These are phyloP conservation scores for Drosophila carrolli DNA, from an alignment of 1,140 invertebrate species.

Conservation along the genomic window DNA sequence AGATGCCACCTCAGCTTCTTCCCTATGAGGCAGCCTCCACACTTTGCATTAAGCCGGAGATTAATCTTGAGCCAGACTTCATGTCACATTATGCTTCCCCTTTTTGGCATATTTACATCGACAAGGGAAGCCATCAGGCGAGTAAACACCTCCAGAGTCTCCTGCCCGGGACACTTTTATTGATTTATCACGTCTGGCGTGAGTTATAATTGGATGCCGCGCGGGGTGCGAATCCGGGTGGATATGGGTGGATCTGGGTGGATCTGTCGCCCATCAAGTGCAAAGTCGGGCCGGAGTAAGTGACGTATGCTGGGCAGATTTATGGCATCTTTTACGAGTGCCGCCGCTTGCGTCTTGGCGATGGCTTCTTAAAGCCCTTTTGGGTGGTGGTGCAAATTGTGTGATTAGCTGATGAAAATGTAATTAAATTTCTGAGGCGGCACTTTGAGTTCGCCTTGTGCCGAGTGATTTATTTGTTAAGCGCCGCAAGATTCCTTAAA, in stretches of 20 bases:
- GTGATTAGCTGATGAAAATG: constrained; percentile 57
- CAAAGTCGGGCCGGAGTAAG: constrained; percentile 35
- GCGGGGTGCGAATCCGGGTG: constrained; percentile 6
- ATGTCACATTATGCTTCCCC: constrained; percentile 58
- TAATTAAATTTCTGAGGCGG: constrained; percentile 61
- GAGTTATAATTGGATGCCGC: constrained; percentile 63
- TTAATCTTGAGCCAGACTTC: constrained; percentile 58
- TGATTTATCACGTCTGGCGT: constrained; percentile 72
- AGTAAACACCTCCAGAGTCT: constrained; percentile 48
- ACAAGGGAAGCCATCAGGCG: constrained; percentile 50
- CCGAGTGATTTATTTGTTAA: constrained; percentile 62
- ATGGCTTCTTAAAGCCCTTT: constrained; percentile 34
- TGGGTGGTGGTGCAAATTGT: constrained; percentile 49
- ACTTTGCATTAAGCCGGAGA: constrained; percentile 36
- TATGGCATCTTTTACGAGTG: constrained; percentile 53
- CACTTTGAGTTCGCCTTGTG: constrained; percentile 22
- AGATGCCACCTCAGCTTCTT: constrained; percentile 8
- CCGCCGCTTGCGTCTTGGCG: constrained; percentile 12
- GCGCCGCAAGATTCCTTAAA: constrained; percentile 48
- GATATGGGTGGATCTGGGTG: constrained; percentile 2
- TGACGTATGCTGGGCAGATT: constrained; percentile 46
- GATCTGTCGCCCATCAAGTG: constrained; percentile 41
- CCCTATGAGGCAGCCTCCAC: constrained; percentile 9
- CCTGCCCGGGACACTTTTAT: constrained; percentile 63
- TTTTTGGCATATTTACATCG: constrained; percentile 57